phyloP scores from a whole-genome alignment of 1,140 invertebrate genomes.

The Heliconius nattereri region DNA sequence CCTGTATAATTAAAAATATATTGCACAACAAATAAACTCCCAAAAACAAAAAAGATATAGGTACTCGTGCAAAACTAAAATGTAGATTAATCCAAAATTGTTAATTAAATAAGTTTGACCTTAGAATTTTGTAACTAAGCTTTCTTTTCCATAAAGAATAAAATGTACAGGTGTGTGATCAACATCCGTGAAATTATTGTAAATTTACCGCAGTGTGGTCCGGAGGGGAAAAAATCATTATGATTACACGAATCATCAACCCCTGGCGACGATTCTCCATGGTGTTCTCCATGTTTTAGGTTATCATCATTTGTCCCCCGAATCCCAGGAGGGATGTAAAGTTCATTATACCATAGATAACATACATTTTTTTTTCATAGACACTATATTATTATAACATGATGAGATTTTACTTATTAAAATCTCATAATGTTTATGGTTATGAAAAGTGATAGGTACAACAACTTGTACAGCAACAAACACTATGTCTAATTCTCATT shows the following conservation, averaged over 20 bases:
- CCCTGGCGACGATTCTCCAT: constrained; percentile 65
- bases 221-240: constrained; percentile 61
- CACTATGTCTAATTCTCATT: neutral
- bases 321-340: constrained; percentile 16
- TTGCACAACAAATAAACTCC: neutral
- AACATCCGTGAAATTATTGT: constrained; percentile 75
- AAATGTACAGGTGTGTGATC: constrained; percentile 70
- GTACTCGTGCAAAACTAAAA: neutral
- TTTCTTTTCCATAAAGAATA: constrained; percentile 28
- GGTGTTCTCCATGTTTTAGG: constrained; percentile 51
- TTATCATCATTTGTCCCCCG: constrained; percentile 66
- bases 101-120: no score
- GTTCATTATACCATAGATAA: constrained; percentile 7
- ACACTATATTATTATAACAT: neutral
- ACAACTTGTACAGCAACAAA: neutral
- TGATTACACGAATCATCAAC: constrained; percentile 74
- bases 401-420: neutral
- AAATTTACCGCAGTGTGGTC: constrained; percentile 76
- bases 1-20: no score
- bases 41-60: neutral
- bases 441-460: neutral
- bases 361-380: neutral
- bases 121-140: neutral
- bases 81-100: no score
- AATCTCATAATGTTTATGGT: neutral